A percentile compares a stretch with the other conserved stretches of the same genome.
Evolutionary conservation across 2,888 invertebrate species (phyloP).

Genomic region (Phaonia tiefii): DNA sequence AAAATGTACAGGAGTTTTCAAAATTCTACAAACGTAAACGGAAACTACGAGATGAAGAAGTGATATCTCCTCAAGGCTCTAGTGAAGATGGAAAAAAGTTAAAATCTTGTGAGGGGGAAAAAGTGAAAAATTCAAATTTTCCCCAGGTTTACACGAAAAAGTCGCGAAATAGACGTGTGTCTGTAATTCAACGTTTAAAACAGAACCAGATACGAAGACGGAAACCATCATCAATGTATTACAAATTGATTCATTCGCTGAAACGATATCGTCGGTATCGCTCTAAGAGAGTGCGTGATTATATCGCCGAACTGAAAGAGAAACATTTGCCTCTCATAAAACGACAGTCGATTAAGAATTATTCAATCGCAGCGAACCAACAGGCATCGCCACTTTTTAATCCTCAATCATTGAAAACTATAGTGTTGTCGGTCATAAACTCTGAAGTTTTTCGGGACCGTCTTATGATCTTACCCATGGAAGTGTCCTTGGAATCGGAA

Average conservation of each 20-base stretch:
- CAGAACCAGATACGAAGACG: conserved; percentile 16
- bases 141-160: conserved; percentile 65
- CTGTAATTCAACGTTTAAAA: not conserved
- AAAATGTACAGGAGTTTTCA: conserved; percentile 72
- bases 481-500: not conserved
- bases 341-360: conserved; percentile 71
- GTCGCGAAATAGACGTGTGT: conserved; percentile 58
- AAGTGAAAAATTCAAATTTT: conserved; percentile 61
- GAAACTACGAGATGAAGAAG: conserved; percentile 64
- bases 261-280: conserved; percentile 45
- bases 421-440: conserved; percentile 71
- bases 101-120: conserved; percentile 23
- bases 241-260: conserved; percentile 69
- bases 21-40: conserved; percentile 76
- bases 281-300: conserved; percentile 64
- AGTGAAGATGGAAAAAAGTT: conserved; percentile 31
- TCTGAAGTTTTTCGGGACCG: conserved; percentile 70
- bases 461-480: conserved; percentile 19
- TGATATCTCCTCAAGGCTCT: not conserved
- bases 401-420: conserved; percentile 72
- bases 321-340: conserved; percentile 73
- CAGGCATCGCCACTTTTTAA: conserved; percentile 50
- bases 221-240: conserved; percentile 67
- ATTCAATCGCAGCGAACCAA: conserved; percentile 12
- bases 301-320: conserved; percentile 68